phyloP scores from a whole-genome alignment of 1,140 invertebrate species.

The Globodera rostochiensis region DNA sequence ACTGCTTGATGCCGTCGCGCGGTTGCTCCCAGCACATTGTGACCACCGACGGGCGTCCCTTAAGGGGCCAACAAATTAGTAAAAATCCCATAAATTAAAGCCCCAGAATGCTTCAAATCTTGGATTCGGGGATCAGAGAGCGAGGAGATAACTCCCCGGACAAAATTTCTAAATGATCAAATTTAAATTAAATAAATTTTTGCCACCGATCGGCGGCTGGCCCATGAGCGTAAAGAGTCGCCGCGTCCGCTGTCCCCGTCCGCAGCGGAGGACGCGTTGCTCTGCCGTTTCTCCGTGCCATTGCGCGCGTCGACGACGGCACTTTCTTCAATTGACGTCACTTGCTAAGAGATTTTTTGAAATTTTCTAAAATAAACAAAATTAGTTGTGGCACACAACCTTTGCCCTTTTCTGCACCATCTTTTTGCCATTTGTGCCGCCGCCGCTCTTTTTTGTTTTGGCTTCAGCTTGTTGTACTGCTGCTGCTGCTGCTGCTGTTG shows the following conservation, averaged over 20 bases:
- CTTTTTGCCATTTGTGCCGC: conserved; percentile 5
- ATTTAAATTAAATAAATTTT: background rate
- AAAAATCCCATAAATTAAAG: background rate
- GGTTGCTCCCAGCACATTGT: conserved; percentile 21
- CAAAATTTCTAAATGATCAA: background rate
- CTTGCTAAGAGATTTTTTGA: background rate
- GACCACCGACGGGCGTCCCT: conserved; percentile 24
- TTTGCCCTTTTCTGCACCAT: background rate
- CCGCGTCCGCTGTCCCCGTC: conserved; percentile 38
- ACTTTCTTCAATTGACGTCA: background rate
- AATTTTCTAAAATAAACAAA: background rate
- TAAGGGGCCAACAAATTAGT: background rate
- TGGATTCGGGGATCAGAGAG: too few relatives aligned
- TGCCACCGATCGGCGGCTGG: background rate
- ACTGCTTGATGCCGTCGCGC: background rate
- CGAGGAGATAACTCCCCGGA: too few relatives aligned
- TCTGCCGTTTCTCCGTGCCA: conserved; percentile 26
- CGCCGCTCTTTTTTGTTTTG: background rate
- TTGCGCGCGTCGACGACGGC: background rate
- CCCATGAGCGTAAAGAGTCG: conserved; percentile 32
- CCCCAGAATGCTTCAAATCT: too few relatives aligned
- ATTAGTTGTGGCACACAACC: background rate
- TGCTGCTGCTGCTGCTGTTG: background rate
- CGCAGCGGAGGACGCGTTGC: conserved; percentile 34
- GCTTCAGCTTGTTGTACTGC: background rate